Base-by-base conservation (phyloP, 2,888 invertebrate genomes). In the Nasonovia ribisnigri region DNA sequence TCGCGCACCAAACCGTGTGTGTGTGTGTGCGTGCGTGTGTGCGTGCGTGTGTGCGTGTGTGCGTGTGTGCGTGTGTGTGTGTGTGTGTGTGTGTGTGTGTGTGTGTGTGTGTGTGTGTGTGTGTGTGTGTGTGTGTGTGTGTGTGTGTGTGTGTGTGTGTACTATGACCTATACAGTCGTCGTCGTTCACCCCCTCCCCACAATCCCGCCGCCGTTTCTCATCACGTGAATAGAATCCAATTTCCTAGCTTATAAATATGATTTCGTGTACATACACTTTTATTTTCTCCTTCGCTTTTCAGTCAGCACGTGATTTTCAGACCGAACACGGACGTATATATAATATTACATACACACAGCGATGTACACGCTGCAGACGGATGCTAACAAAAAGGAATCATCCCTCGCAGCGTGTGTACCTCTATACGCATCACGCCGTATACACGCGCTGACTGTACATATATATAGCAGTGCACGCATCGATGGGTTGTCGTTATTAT, bases 221-320 rank as follows among this genome's bases (percentile, higher is more conserved):
- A 67, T 77, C 92, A 51, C 92, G 92, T 77, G 88, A 92, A 93
- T 84, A 54, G 92, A 93, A 93, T 93, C 92, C 92, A 89, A 93
- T 93, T 93, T 93, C 84, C 89, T 57, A 89, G 89, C 88, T 93
- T 89, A 88, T 89, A 93, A 92, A 86, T 86, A 92, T 92, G 92
- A 93, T 93, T 89, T 84, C 51, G 48, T 77, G 24, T 54, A 10
- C 11, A 29, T 57, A 42, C 60, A n/a, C 60, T 89, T 54, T 88
- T 54, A 42, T 89, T 89, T 54, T 57, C 57, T 88, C 42, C 48
- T 87, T 48, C 84, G 54, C 84, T 91, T 84, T 91, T 86, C 51
- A 16, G 91, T 60, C 84, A 43, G 84, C 84, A 84, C 91, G 91
- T 91, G 91, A 91, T 91, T 91, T 54, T 51, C 54, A 43, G 42